A percentile compares a stretch with the other conserved stretches of the same genome.
Evolutionary conservation across 2,113 vertebrate species (phyloP).

Genomic region (Coracopsis vasa): DNA sequence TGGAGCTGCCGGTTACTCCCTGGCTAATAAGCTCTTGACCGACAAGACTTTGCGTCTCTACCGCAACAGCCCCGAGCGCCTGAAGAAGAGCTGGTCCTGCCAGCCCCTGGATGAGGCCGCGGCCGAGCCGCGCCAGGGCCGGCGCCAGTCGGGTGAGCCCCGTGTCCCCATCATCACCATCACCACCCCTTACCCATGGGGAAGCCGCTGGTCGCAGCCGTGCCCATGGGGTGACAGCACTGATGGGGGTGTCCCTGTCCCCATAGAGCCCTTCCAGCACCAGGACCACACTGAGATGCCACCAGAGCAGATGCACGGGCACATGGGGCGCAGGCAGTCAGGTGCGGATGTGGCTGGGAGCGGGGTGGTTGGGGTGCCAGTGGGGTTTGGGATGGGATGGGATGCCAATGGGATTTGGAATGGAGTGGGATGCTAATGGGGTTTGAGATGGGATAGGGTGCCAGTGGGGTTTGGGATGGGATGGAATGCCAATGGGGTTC

Average conservation of each 20-base stretch:
- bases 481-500: no score
- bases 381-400: background rate
- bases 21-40: no score
- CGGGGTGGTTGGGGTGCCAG: background rate
- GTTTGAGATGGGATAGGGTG: no score
- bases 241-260: background rate
- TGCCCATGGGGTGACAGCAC: fast-evolving
- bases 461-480: no score
- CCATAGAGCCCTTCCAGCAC: slow-evolving; percentile 62
- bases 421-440: no score
- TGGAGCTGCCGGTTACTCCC: no score
- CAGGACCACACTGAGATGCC: background rate
- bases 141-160: slow-evolving; percentile 87
- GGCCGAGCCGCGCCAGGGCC: slow-evolving; percentile 56
- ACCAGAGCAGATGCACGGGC: slow-evolving; percentile 22
- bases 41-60: no score
- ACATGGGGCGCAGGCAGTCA: slow-evolving; percentile 45
- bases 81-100: slow-evolving; percentile 83
- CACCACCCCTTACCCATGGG: background rate
- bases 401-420: no score
- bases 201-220: fast-evolving
- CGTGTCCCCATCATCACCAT: fast-evolving
- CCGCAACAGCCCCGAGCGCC: slow-evolving; percentile 87
- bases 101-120: slow-evolving; percentile 43
- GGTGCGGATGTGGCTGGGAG: background rate